Base-by-base conservation (phyloP, 2,888 invertebrate species). In the Drepana falcataria region DNA sequence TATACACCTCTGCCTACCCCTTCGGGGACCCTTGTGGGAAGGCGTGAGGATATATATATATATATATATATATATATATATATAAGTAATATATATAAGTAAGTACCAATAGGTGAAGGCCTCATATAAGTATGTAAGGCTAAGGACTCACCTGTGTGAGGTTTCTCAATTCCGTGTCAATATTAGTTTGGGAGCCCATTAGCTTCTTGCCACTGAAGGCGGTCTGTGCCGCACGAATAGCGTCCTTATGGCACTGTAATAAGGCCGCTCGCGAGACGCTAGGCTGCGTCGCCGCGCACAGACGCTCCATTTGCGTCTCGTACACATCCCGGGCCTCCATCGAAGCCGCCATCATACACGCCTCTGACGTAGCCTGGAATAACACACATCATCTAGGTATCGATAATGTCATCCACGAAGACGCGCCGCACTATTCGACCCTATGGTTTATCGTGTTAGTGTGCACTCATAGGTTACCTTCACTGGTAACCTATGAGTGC, bases 271-370 rank as follows among this genome's bases (percentile, higher is more conserved):
- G 53, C 48, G 65, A 9, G 34, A 61, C 48, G 49, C 60, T 61
- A 34, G 53, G 44, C 33, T 34, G 51, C 2, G 7, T 7, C 21
- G 7, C 55, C 9, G 51, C 56, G 4, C 52, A 33, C 35, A 49
- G 6, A 81, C 79, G 7, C 84, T 49, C 56, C 73, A 75, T 69
- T 52, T 49, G 48, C 37, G 47, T n/a, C 35, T 55, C 54, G 56
- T 73, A 73, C 49, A 48, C 9, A 4, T 58, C 57, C 21, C 63
- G 64, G 0, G 75, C 64, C 5, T 59, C 60, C 2, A 63, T 60
- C n/a, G 55, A 52, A 2, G 66, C 65, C n/a, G 58, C 54, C 48
- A 54, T 44, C 60, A 68, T 37, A 52, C 61, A 56, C 7, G 68
- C 71, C 4, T 59, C 61, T n/a, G 60, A 61, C 37, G 68, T 69